Percentiles rank a stretch among this genome's conserved stretches.
phyloP scores from a whole-genome alignment of 2,797 vertebrate species.

The Enteromius radiatus region DNA sequence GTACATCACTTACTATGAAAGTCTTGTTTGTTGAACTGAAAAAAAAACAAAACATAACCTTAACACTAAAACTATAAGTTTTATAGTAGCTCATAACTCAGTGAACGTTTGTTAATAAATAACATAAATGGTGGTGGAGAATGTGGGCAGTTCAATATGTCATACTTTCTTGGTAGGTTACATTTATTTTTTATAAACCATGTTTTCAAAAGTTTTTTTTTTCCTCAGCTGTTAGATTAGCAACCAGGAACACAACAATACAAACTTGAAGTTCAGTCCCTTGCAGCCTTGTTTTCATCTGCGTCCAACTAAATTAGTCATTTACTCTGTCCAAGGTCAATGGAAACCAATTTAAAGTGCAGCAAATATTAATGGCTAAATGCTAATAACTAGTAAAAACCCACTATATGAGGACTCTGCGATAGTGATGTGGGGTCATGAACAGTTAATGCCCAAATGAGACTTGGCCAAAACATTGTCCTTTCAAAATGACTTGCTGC shows the following conservation, averaged over 20 bases:
- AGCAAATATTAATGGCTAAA: neutral
- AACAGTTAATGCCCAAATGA: constrained; percentile 25
- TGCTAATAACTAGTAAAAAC: neutral
- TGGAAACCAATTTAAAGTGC: neutral
- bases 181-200: neutral
- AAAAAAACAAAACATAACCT: neutral
- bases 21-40: neutral
- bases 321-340: constrained; percentile 3
- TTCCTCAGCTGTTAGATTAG: neutral
- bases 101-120: neutral
- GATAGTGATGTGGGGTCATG: constrained; percentile 48
- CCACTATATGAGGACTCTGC: neutral
- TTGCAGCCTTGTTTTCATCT: neutral
- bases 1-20: neutral
- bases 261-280: neutral
- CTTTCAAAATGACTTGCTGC: constrained; percentile 73
- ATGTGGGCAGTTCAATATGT: neutral
- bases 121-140: constrained; percentile 10
- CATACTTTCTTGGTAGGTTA: neutral
- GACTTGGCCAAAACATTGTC: constrained; percentile 52
- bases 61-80: neutral
- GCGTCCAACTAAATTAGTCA: neutral
- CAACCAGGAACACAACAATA: neutral
- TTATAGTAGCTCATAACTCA: neutral
- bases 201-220: neutral